These are phyloP conservation scores for Uropsilus gracilis DNA, from an alignment of 2,113 vertebrate genomes.

Conservation along the genomic window DNA sequence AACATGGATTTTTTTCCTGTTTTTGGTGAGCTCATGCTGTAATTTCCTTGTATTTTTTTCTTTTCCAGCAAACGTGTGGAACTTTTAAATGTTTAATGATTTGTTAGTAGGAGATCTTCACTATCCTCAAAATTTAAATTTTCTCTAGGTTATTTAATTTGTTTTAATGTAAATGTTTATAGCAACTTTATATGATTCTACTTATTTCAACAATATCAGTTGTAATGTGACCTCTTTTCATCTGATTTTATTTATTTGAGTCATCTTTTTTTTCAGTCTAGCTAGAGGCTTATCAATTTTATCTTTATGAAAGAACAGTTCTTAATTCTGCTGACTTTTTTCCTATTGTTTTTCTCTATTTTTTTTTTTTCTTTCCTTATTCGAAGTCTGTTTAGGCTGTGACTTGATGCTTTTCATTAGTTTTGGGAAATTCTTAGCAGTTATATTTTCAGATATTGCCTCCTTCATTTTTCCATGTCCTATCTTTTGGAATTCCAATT, in stretches of 20 bases:
- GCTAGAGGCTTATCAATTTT: background rate
- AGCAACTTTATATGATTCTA: no score
- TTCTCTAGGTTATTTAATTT: no score
- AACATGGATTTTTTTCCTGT: background rate
- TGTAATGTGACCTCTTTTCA: background rate
- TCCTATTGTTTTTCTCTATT: background rate
- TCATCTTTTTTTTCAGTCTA: background rate
- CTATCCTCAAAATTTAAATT: background rate
- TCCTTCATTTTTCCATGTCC: background rate
- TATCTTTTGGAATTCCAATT: background rate
- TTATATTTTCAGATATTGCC: conserved; percentile 46
- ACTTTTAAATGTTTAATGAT: background rate
- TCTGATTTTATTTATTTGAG: background rate
- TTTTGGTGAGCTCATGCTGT: background rate
- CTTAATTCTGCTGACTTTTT: background rate
- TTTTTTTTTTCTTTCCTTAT: background rate
- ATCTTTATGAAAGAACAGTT: background rate
- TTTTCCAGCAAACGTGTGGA: background rate
- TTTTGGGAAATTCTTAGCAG: background rate
- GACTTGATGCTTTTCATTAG: conserved; percentile 15
- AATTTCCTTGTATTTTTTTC: conserved; percentile 4
- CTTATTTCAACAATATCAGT: no score
- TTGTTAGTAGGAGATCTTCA: conserved; percentile 11
- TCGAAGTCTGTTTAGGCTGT: background rate
- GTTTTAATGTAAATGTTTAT: no score